phyloP scores from a whole-genome alignment of 2,113 vertebrate genomes.

The Sprattus sprattus region DNA sequence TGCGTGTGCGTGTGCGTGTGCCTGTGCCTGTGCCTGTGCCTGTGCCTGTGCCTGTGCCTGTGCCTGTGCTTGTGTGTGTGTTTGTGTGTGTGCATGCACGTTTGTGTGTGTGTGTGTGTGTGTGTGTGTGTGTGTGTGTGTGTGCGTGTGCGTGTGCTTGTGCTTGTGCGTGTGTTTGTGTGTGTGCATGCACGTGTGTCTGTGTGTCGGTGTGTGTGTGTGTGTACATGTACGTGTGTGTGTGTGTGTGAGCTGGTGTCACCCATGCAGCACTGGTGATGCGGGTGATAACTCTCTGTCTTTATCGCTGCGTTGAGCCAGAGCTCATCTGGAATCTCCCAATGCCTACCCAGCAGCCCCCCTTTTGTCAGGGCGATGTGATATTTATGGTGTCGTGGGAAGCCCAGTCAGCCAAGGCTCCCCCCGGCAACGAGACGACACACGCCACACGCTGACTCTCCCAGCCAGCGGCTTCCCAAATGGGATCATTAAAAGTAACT shows the following conservation, averaged over 20 bases:
- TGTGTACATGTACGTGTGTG: not conserved
- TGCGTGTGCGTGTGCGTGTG: not conserved
- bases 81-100: not conserved
- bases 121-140: not conserved
- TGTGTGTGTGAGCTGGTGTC: not conserved
- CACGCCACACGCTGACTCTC: slow-evolving; percentile 22
- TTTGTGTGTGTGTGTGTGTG: not conserved
- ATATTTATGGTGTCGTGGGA: slow-evolving; percentile 40
- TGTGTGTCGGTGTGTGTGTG: not conserved
- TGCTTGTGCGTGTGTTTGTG: not conserved
- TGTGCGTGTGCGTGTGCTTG: too few species aligned
- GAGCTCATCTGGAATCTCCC: slow-evolving; percentile 38
- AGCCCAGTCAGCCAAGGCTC: slow-evolving; percentile 13
- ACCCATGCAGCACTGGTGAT: not conserved
- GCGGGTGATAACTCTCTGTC: slow-evolving; percentile 10
- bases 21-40: not conserved
- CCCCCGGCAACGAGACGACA: slow-evolving; percentile 23
- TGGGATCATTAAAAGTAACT: slow-evolving; percentile 21
- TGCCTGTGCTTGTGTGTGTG: not conserved
- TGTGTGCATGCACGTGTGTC: not conserved
- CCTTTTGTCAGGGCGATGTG: slow-evolving; percentile 17
- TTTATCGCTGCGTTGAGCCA: slow-evolving; percentile 31
- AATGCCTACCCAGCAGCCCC: not conserved
- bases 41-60: too few species aligned
- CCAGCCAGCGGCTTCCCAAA: not conserved